Evolutionary conservation across 2,797 vertebrate genomes (phyloP).

Genomic region (Chaetodon trifasciatus): DNA sequence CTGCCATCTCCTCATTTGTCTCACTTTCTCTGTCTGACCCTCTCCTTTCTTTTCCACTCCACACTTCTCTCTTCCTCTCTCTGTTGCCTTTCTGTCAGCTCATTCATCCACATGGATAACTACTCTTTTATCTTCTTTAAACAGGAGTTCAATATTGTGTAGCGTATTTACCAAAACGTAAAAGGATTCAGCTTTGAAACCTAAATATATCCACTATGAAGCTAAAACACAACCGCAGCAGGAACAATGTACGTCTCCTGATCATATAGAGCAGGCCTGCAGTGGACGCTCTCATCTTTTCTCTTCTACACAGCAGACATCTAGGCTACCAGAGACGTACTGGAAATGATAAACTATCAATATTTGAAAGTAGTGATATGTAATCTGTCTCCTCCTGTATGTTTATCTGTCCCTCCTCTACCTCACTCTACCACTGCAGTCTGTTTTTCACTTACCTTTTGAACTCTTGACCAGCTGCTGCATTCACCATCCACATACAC

Average conservation of each 20-base stretch:
- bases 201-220: neutral
- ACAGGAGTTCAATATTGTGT: neutral
- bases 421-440: constrained; percentile 3
- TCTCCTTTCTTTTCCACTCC: constrained; percentile 40
- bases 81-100: constrained; percentile 21
- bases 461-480: constrained; percentile 51
- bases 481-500: constrained; percentile 22
- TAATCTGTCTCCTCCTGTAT: constrained; percentile 4
- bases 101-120: constrained; percentile 23
- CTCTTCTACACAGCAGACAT: neutral
- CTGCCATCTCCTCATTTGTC: constrained; percentile 58
- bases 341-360: neutral
- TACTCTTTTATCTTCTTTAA: constrained; percentile 17
- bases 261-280: neutral
- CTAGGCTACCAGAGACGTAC: neutral
- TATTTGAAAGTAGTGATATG: neutral
- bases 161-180: too few species aligned
- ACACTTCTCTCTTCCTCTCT: constrained; percentile 44
- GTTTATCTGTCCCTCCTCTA: neutral
- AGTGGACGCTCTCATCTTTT: neutral
- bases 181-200: neutral
- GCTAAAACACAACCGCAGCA: neutral
- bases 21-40: constrained; percentile 66
- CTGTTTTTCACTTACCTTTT: constrained; percentile 39
- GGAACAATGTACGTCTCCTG: neutral